Evolutionary conservation across 2,113 vertebrate species (phyloP).

Genomic region (Blennius ocellaris): DNA sequence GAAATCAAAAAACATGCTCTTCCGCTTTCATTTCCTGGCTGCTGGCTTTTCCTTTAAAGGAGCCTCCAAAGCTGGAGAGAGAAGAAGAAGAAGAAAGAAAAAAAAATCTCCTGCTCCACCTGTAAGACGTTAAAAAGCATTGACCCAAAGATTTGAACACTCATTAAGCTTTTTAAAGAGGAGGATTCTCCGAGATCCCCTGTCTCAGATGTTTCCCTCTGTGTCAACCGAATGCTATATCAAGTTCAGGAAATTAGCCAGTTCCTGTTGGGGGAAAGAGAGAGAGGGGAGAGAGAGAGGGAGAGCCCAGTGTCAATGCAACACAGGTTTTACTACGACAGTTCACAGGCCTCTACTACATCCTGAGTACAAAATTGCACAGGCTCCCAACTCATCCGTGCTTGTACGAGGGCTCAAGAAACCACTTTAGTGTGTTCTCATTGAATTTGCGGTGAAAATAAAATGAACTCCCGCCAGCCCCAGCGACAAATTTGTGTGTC

Average conservation of each 20-base stretch:
- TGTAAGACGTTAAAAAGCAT: slow-evolving; percentile 75
- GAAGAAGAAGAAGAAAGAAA: no score
- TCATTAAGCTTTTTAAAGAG: slow-evolving; percentile 72
- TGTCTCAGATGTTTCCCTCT: slow-evolving; percentile 73
- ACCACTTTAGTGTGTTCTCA: neutral
- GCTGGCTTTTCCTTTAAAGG: slow-evolving; percentile 55
- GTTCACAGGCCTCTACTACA: slow-evolving; percentile 38
- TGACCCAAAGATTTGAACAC: slow-evolving; percentile 69
- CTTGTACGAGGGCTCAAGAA: slow-evolving; percentile 16
- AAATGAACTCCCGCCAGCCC: no score
- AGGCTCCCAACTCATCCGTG: neutral
- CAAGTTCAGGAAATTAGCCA: slow-evolving; percentile 84
- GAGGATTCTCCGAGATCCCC: slow-evolving; percentile 63
- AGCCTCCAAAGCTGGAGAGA: slow-evolving; percentile 35
- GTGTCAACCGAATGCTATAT: slow-evolving; percentile 75
- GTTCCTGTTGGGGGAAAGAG: slow-evolving; percentile 81
- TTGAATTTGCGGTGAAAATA: slow-evolving; percentile 12
- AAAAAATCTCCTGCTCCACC: slow-evolving; percentile 57
- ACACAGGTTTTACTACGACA: slow-evolving; percentile 40
- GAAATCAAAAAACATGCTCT: neutral
- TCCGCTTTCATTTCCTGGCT: slow-evolving; percentile 66
- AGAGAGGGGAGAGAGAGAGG: slow-evolving; percentile 35
- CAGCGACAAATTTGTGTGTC: neutral
- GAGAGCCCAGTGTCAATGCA: slow-evolving; percentile 51
- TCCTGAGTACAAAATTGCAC: slow-evolving; percentile 26